Evolutionary conservation across 35 echinoderm and acorn worm species (phyloP).

Genomic region (Apostichopus parvimensis): DNA sequence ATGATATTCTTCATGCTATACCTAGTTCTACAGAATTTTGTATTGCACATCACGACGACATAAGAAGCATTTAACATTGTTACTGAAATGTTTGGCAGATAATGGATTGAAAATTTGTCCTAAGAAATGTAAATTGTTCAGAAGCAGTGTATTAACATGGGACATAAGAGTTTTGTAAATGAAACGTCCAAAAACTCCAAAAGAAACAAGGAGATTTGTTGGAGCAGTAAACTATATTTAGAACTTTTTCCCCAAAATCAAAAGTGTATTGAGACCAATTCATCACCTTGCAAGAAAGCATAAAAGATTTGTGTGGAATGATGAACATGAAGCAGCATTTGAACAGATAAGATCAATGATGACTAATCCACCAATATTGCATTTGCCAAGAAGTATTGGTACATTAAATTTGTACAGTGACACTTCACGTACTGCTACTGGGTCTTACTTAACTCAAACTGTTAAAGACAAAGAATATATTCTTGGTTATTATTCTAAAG

Average conservation of each 20-base stretch:
- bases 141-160: no score
- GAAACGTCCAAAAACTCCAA: background rate
- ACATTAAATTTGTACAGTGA: constrained; percentile 49
- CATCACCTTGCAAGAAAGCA: constrained; percentile 1
- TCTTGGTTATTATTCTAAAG: no score
- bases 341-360: constrained; percentile 41
- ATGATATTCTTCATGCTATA: constrained; percentile 52
- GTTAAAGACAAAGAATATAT: constrained; percentile 42
- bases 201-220: no score
- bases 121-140: no score
- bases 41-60: no score
- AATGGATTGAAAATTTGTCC: constrained; percentile 45
- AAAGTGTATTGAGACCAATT: constrained; percentile 29
- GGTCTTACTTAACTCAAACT: constrained; percentile 52
- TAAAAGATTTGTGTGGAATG: constrained; percentile 35
- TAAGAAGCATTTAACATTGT: no score
- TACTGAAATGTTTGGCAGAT: background rate
- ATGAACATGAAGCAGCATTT: constrained; percentile 32
- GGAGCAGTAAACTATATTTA: no score
- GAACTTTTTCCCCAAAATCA: background rate
- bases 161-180: no score
- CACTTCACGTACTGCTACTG: constrained; percentile 44
- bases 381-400: background rate
- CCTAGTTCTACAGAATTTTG: constrained; percentile 53
- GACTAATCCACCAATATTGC: constrained; percentile 12